These are phyloP conservation scores for Holcopasites calliopsidis DNA, from an alignment of 1,140 invertebrate species.

Conservation along the genomic window DNA sequence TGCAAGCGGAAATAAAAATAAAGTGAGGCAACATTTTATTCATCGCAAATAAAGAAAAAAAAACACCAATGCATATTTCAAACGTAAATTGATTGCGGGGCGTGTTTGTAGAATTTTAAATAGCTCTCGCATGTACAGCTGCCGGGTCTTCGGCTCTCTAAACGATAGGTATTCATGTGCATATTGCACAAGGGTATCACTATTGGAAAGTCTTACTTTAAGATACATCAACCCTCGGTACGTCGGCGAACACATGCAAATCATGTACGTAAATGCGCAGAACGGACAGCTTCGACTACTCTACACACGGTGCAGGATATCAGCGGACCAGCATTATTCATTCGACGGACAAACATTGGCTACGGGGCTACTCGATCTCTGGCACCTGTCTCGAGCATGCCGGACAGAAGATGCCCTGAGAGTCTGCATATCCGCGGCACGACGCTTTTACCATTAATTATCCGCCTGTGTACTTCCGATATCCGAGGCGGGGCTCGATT, in stretches of 20 bases:
- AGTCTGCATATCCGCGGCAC: conserved; percentile 27
- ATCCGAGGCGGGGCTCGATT: conserved; percentile 38
- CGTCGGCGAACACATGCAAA: not conserved
- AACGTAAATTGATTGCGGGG: too few relatives aligned
- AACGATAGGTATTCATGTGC: not conserved
- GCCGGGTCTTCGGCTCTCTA: not conserved
- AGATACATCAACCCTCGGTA: not conserved
- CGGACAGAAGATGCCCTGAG: conserved; percentile 14
- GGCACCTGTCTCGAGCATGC: conserved; percentile 42
- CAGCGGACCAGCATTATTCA: conserved; percentile 42
- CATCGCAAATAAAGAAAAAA: too few relatives aligned
- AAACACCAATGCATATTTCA: too few relatives aligned
- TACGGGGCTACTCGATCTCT: conserved; percentile 28
- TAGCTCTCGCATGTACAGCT: not conserved
- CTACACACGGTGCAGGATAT: conserved; percentile 5
- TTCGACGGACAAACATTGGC: conserved; percentile 29
- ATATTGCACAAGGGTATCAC: not conserved
- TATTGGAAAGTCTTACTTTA: not conserved
- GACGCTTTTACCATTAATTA: conserved; percentile 53
- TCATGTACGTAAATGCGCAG: conserved; percentile 6
- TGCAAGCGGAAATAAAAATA: not conserved
- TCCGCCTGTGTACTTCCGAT: conserved; percentile 29
- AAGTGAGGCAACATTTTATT: too few relatives aligned
- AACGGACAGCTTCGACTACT: not conserved
- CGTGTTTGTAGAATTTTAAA: conserved; percentile 8